Conservation (phyloP, 2,888 invertebrate species). For the Neoaliturus tenellus region DNA sequence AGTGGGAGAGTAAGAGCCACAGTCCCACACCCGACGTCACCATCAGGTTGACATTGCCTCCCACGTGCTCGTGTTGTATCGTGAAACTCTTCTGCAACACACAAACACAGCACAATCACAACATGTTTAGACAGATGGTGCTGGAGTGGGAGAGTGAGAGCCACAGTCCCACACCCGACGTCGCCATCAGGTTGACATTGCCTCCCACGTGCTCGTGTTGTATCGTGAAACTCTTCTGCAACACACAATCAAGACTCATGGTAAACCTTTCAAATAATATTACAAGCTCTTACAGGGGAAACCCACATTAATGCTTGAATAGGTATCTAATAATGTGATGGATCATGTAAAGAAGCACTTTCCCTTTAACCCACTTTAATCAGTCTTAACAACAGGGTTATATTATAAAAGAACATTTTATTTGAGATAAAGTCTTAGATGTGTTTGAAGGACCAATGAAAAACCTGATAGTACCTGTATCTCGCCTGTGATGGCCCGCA, state of each 20-base stretch:
- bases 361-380: too few relatives aligned
- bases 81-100: conserved; percentile 82
- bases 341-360: too few relatives aligned
- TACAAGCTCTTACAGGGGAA: too few relatives aligned
- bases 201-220: conserved; percentile 79
- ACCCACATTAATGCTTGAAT: too few relatives aligned
- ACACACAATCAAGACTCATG: conserved; percentile 59
- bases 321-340: too few relatives aligned
- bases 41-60: conserved; percentile 85
- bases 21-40: conserved; percentile 96
- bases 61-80: conserved; percentile 78
- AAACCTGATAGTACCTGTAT: too few relatives aligned
- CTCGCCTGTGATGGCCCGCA: conserved; percentile 87
- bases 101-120: too few relatives aligned
- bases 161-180: conserved; percentile 97
- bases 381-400: too few relatives aligned
- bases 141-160: conserved; percentile 92
- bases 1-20: conserved; percentile 93
- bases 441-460: too few relatives aligned
- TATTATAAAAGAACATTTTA: too few relatives aligned
- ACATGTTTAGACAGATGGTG: conserved; percentile 92
- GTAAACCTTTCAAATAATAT: not conserved
- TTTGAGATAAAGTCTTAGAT: too few relatives aligned
- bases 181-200: conserved; percentile 88
- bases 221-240: conserved; percentile 82